Conservation (phyloP, 2,888 invertebrate genomes). For the Pocota personata region DNA sequence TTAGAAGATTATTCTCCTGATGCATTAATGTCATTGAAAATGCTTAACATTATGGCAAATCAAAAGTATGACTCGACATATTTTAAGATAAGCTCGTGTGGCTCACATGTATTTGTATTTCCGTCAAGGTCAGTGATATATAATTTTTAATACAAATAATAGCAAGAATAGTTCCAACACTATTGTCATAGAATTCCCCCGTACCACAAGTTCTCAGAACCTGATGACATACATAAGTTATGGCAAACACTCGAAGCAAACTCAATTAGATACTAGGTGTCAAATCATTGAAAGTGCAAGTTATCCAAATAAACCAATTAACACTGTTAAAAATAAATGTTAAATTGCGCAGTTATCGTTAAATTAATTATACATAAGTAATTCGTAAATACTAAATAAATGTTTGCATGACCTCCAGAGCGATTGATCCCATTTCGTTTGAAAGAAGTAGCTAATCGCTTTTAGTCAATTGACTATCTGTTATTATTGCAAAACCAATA, state of each 20-base stretch:
- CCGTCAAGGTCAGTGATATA: neutral
- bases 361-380: neutral
- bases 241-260: neutral
- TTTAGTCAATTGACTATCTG: neutral
- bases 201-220: neutral
- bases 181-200: neutral
- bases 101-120: neutral
- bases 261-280: conserved; percentile 24
- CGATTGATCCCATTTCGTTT: neutral
- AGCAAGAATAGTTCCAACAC: neutral
- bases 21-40: neutral
- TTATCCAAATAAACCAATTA: conserved; percentile 1
- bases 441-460: neutral
- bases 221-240: neutral
- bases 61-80: neutral
- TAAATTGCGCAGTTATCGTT: neutral
- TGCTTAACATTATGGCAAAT: neutral
- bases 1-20: neutral
- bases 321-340: neutral
- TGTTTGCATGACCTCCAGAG: neutral
- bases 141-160: neutral
- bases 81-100: neutral
- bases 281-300: neutral
- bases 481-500: neutral
- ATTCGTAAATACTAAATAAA: neutral